A percentile compares a stretch with the other conserved stretches of the same genome.
Conservation (phyloP, 2,888 invertebrate species). For the Rhorus exstirpatorius region DNA sequence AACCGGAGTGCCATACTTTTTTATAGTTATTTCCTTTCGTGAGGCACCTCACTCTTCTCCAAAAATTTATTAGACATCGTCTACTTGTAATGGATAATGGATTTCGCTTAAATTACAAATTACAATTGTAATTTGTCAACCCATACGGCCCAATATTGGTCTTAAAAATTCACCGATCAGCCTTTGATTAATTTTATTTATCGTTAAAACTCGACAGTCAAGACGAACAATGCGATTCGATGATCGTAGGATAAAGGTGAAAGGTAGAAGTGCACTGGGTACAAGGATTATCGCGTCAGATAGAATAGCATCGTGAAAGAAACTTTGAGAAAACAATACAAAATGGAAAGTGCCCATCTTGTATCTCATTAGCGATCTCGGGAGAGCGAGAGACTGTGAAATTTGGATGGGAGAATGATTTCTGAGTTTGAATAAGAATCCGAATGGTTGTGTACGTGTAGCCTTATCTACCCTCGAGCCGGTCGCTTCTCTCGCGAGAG, state of each 20-base stretch:
- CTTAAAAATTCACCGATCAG: too few relatives aligned
- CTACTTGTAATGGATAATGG: too few relatives aligned
- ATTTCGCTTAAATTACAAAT: too few relatives aligned
- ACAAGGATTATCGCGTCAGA: background rate
- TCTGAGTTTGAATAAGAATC: background rate
- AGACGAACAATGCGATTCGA: background rate
- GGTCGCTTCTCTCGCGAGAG: background rate
- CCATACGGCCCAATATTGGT: too few relatives aligned
- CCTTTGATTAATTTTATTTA: background rate
- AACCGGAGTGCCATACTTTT: conserved; percentile 42
- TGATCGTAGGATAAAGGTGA: conserved; percentile 22
- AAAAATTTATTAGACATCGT: background rate
- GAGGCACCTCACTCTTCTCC: conserved; percentile 20
- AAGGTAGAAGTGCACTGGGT: conserved; percentile 3
- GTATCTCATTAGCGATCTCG: background rate
- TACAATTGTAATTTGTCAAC: too few relatives aligned
- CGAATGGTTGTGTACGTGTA: background rate
- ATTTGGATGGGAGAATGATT: background rate
- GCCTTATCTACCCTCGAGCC: conserved; percentile 3
- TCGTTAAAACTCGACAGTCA: background rate
- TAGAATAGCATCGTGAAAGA: conserved; percentile 1
- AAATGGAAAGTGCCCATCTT: conserved; percentile 7
- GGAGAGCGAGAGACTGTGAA: background rate
- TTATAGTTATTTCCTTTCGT: conserved; percentile 39
- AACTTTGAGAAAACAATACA: background rate